Evolutionary conservation across 1,140 invertebrate species (phyloP).

Genomic region (Bombus soroeensis): DNA sequence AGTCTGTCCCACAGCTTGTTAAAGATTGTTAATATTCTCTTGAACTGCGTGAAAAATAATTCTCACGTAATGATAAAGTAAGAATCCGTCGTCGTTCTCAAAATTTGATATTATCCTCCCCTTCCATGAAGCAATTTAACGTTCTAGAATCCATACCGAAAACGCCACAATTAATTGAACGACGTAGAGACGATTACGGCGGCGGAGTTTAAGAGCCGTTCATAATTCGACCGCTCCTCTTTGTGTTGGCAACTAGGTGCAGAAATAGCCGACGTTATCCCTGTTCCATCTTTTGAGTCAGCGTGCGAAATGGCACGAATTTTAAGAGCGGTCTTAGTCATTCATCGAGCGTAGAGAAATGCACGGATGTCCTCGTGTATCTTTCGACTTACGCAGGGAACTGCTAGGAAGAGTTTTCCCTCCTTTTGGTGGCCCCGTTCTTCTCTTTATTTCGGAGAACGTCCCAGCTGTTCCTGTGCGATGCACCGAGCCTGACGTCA

Average conservation of each 20-base stretch:
- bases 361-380: slow-evolving; percentile 4
- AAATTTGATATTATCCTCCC: neutral
- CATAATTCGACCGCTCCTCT: slow-evolving; percentile 64
- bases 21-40: neutral
- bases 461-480: slow-evolving; percentile 52
- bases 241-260: slow-evolving; percentile 65
- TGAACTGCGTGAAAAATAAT: neutral
- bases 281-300: slow-evolving; percentile 64
- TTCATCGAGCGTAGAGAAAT: slow-evolving; percentile 53
- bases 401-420: slow-evolving; percentile 23
- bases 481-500: slow-evolving; percentile 47
- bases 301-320: slow-evolving; percentile 52
- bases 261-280: slow-evolving; percentile 73
- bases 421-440: slow-evolving; percentile 36
- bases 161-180: slow-evolving; percentile 69
- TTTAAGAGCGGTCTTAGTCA: slow-evolving; percentile 69
- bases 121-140: neutral
- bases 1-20: no score
- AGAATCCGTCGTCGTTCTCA: neutral
- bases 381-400: slow-evolving; percentile 7
- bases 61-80: neutral
- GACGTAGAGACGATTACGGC: slow-evolving; percentile 32
- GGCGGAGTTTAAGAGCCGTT: slow-evolving; percentile 48
- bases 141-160: neutral
- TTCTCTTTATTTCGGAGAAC: slow-evolving; percentile 41